Base-by-base conservation (phyloP, 2,113 vertebrate species). In the Sardina pilchardus region DNA sequence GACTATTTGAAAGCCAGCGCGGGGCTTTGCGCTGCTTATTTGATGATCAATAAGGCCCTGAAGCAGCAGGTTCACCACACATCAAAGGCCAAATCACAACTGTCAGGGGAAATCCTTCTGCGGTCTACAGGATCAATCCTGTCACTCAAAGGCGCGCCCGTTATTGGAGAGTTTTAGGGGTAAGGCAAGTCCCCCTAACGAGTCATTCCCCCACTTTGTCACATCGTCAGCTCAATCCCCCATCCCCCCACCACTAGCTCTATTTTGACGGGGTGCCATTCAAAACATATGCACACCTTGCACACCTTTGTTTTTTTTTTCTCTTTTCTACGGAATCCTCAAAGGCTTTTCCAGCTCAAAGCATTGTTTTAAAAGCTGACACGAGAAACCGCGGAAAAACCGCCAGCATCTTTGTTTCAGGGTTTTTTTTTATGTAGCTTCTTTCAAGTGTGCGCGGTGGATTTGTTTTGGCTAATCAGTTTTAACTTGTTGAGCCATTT, bases 71-170 rank as follows among this genome's bases (percentile, higher is more conserved):
- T 75, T 75, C 30, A 75, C 30, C 67, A 75, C 30, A 56, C 82
- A 83, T 56, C n/a, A 44, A 83, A 44, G 34, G 45, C n/a, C 82
- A 50, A 53, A 83, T 83, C 45, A 30, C 56, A 36, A 50, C 26
- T 21, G 82, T 53, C 50, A 56, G 82, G 50, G 45, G 42, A 82
- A 82, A 45, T 82, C 45, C 81, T 9, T 45, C 81, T 4, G 30
- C 67, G 26, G 30, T 75, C 67, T 36, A 10, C 3, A 16, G 67
- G 26, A 75, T 75, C 67, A 75, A 75, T 75, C 26, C 30, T 75
- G 67, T 75, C 67, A 36, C 67, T 75, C 67, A 75, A 36, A 75
- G 14, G 4, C 67, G 17, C 26, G 8, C 67, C 67, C 10, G 67
- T 75, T 16, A 75, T 75, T 36, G 36, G 16, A 75, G 67, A 34